phyloP scores from a whole-genome alignment of 2,797 vertebrate genomes.

The Aplochiton taeniatus region DNA sequence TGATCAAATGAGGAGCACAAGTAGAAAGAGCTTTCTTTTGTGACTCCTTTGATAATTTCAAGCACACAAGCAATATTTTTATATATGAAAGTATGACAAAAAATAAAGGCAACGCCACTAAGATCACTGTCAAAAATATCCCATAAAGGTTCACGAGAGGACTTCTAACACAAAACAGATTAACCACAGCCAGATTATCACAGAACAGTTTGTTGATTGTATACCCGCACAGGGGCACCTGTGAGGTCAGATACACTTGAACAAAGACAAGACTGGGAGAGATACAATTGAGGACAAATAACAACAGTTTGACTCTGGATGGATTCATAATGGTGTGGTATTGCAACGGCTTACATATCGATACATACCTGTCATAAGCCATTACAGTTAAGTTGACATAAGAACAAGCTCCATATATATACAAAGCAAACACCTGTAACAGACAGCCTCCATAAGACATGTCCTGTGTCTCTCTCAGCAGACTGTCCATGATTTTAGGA shows the following conservation, averaged over 20 bases:
- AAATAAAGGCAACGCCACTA: conserved; percentile 19
- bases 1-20: conserved; percentile 25
- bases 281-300: background rate
- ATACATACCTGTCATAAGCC: conserved; percentile 37
- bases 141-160: conserved; percentile 14
- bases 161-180: conserved; percentile 24
- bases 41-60: conserved; percentile 22
- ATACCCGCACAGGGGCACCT: conserved; percentile 18
- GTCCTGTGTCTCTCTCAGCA: background rate
- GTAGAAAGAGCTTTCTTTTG: conserved; percentile 26
- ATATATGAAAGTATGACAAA: conserved; percentile 22
- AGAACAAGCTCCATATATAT: conserved; percentile 18
- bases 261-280: conserved; percentile 5
- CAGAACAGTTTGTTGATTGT: conserved; percentile 26
- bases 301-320: conserved; percentile 15
- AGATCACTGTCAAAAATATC: background rate
- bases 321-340: conserved; percentile 42
- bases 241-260: conserved; percentile 19
- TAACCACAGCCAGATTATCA: conserved; percentile 22
- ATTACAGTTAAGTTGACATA: conserved; percentile 25
- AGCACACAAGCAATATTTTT: conserved; percentile 15
- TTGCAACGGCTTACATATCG: conserved; percentile 47
- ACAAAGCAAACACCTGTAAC: conserved; percentile 21
- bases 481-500: background rate
- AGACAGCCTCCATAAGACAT: conserved; percentile 2